Base-by-base conservation (phyloP, 2,113 vertebrate species). In the Lichenostomus cassidix region DNA sequence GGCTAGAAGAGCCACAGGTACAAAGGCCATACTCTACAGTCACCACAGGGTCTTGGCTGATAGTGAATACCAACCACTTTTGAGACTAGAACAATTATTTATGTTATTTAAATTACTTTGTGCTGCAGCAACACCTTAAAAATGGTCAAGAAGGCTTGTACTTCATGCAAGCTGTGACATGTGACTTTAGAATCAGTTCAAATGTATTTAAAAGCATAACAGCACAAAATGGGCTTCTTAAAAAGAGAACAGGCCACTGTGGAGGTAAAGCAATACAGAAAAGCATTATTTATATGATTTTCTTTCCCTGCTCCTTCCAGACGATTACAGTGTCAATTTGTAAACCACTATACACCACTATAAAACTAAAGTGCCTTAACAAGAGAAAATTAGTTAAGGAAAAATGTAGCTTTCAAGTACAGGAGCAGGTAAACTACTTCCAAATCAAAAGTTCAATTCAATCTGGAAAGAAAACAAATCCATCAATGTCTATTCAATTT, bases 391-490 rank as follows among this genome's bases (percentile, higher is more conserved):
- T 95, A 96, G 92, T 96, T 97, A 96, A 94, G 85, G 86, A 83
- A 78, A 96, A 97, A 96, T 94, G 95, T 95, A 94, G 64, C 89
- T 96, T 97, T 97, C 92, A 95, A 96, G 80, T 71, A 71, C 89
- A 94, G 94, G 76, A 97, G 44, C 83, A 88, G 75, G 95, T 96
- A 96, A 97, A 95, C 86, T 94, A 69, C 83, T 96, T 96, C 94
- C 67, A 90, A 95, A 97, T 97, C 94, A 97, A 93, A 97, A 96
- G 95, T 97, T 97, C 96, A 97, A 96, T 98, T 97, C 97, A 98
- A 98, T 97, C 93, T 87, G 87, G 97, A 97, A 97, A 90, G 90
- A 96, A 97, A 97, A 95, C 93, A 98, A 94, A 97, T 97, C 95
- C 95, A 97, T 98, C 97, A 98, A 94, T 91, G 95, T 97, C 95